Percentiles rank a stretch among this genome's conserved stretches.
phyloP scores from a whole-genome alignment of 2,797 vertebrate genomes.

The Sebastes hubbsi region DNA sequence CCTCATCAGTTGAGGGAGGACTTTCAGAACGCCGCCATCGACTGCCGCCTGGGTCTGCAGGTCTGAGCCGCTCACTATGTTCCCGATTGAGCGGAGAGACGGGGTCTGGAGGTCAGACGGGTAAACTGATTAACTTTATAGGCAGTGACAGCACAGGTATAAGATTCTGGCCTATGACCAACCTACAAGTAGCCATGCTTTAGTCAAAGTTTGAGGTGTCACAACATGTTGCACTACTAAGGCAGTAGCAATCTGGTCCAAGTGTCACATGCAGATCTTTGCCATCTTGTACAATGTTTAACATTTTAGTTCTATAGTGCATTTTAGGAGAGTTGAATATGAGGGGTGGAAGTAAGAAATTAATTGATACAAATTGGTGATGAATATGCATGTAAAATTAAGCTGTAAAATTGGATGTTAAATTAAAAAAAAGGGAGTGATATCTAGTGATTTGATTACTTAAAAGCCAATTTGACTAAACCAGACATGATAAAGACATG shows the following conservation, averaged over 20 bases:
- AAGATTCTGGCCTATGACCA: neutral
- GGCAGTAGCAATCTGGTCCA: neutral
- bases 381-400: too few relatives aligned
- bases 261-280: neutral
- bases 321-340: neutral
- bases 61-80: slow-evolving; percentile 92
- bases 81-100: slow-evolving; percentile 89
- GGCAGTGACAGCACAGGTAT: neutral
- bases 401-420: too few relatives aligned
- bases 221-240: neutral
- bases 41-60: slow-evolving; percentile 90
- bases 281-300: neutral
- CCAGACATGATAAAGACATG: too few relatives aligned
- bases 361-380: too few relatives aligned
- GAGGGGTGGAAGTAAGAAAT: too few relatives aligned
- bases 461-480: too few relatives aligned
- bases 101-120: slow-evolving; percentile 80
- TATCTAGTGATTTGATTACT: too few relatives aligned
- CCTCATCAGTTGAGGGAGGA: slow-evolving; percentile 84
- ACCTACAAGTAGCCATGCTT: neutral
- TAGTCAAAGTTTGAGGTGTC: neutral
- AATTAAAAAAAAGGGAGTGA: too few relatives aligned
- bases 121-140: neutral
- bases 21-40: slow-evolving; percentile 81
- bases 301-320: neutral